Evolutionary conservation across 2,113 vertebrate species (phyloP).

Genomic region (Siniperca chuatsi): DNA sequence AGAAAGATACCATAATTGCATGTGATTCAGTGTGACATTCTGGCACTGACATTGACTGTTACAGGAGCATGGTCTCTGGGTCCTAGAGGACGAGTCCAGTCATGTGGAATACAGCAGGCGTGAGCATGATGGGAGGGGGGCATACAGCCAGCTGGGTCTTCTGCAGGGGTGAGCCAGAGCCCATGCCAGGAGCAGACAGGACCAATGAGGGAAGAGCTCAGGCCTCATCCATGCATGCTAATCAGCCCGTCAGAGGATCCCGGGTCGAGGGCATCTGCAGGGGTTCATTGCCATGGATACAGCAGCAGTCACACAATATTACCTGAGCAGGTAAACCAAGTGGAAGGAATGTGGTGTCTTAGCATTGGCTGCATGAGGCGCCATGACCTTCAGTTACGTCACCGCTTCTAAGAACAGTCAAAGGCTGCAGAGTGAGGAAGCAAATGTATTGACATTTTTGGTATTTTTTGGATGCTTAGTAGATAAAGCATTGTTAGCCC

Average conservation of each 20-base stretch:
- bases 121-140: constrained; percentile 59
- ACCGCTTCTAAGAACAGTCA: constrained; percentile 7
- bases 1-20: constrained; percentile 1
- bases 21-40: constrained; percentile 32
- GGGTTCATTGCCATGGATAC: constrained; percentile 72
- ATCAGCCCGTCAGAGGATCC: constrained; percentile 58
- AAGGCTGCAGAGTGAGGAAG: constrained; percentile 18
- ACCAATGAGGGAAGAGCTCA: constrained; percentile 68
- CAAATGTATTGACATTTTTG: neutral
- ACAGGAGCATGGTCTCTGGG: constrained; percentile 25
- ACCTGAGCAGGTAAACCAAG: constrained; percentile 79
- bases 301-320: constrained; percentile 63
- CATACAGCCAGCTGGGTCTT: constrained; percentile 73
- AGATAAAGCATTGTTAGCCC: neutral
- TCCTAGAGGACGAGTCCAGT: constrained; percentile 67
- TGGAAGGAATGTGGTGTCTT: constrained; percentile 56
- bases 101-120: constrained; percentile 76
- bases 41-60: constrained; percentile 33
- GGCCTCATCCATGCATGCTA: constrained; percentile 70
- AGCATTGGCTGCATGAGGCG: constrained; percentile 10
- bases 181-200: constrained; percentile 68
- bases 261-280: constrained; percentile 64
- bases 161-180: constrained; percentile 66
- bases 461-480: neutral
- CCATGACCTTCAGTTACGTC: constrained; percentile 53